Evolutionary conservation across 2,888 invertebrate genomes (phyloP), one percentile per base, ranked within the genome.

Genomic region (Coecobrya sp.): DNA sequence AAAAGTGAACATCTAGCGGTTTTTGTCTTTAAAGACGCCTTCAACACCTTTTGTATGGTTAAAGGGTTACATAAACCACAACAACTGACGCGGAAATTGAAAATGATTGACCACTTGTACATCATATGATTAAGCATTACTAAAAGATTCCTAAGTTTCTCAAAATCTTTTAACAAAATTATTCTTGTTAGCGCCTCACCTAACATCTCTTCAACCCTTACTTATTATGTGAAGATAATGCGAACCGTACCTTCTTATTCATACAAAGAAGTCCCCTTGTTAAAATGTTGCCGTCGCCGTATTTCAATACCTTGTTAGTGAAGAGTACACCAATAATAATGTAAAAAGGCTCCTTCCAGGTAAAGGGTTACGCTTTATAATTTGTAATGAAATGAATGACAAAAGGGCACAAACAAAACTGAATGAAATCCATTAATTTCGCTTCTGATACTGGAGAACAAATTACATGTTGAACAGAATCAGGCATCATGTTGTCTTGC

Each of bases 41-140:
- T 30, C 3, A 76, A 65, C 81, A 81, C 22, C 45, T 45, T 79
- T 79, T 49, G 19, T 11, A 49, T 4, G n/a, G 52, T 82, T 81
- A 89, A 89, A 70, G 84, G 89, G 84, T 82, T 89, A 52, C 55
- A 19, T 73, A 73, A 81, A 59, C 55, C 59, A 68, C 88, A 88
- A 76, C 89, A 65, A 22, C 84, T 89, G 89, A 89, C 89, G 84
- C 89, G 89, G 89, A 89, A 89, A 89, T 82, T 84, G 70, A 84
- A 82, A 89, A 84, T 89, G 87, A 87, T 87, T 87, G 87, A 87
- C 87, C 87, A 76, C 87, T 87, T 87, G 87, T 87, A 79, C 79
- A 79, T 87, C 87, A 76, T 76, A 76, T 73, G 49, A 84, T 89
- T 89, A 70, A 52, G 22, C 82, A 16, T 62, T 27, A 16, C 19